Evolutionary conservation across 1,140 invertebrate species (phyloP).

Genomic region (Leptinotarsa defecta): DNA sequence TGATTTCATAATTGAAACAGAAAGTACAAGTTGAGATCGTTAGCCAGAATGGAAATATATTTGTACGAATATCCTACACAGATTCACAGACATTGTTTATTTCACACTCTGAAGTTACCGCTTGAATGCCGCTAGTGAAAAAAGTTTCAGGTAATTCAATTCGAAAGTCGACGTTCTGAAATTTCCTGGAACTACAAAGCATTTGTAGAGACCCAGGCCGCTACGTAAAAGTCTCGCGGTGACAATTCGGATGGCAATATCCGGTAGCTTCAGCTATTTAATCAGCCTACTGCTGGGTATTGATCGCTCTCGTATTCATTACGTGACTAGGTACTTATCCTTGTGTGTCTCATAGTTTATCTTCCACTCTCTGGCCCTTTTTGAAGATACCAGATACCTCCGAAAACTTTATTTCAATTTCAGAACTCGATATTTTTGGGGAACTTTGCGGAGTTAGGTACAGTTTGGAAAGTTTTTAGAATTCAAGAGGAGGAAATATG

Average conservation of each 20-base stretch:
- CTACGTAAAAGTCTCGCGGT: constrained; percentile 35
- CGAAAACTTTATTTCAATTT: neutral
- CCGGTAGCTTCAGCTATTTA: constrained; percentile 51
- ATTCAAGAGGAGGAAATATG: no score
- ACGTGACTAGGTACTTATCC: constrained; percentile 40
- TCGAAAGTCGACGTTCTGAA: neutral
- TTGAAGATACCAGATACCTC: constrained; percentile 7
- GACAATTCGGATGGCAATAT: constrained; percentile 53
- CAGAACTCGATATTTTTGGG: neutral
- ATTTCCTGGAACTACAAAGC: neutral
- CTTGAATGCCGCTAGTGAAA: neutral
- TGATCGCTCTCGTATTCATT: constrained; percentile 52
- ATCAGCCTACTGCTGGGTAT: constrained; percentile 51
- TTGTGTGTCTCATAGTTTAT: no score
- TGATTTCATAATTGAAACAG: no score
- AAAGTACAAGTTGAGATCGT: no score
- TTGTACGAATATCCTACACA: no score
- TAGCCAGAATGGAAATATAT: no score
- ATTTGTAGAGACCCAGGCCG: neutral
- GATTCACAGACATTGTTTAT: no score
- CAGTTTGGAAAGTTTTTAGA: no score
- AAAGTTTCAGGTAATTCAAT: neutral
- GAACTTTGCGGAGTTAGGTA: no score
- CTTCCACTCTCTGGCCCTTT: neutral
- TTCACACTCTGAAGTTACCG: no score